Evolutionary conservation across 2,113 vertebrate genomes (phyloP).

Genomic region (Grus americana): DNA sequence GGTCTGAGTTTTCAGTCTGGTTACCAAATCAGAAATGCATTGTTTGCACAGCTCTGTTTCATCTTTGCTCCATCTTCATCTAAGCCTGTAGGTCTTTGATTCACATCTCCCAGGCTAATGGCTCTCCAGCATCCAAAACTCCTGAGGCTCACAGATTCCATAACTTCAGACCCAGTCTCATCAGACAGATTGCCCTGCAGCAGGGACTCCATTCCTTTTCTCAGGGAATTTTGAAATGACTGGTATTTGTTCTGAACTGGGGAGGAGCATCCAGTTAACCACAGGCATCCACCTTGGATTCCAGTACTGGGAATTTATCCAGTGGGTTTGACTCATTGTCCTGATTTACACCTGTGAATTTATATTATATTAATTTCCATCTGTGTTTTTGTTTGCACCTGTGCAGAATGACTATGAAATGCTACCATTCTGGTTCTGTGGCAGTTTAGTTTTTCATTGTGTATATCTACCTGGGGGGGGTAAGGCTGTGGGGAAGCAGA

Average conservation of each 20-base stretch:
- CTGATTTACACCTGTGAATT: slow-evolving; percentile 26
- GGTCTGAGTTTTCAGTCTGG: background rate
- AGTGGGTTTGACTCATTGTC: slow-evolving; percentile 3
- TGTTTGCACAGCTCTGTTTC: background rate
- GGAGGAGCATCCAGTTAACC: background rate
- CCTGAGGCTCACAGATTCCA: background rate
- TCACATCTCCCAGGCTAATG: background rate
- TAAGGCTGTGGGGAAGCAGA: background rate
- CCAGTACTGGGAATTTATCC: slow-evolving; percentile 7
- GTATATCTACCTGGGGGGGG: background rate
- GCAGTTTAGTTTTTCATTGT: background rate
- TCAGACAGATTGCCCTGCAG: background rate
- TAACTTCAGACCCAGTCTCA: background rate
- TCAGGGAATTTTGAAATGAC: slow-evolving; percentile 9
- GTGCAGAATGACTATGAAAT: slow-evolving; percentile 17
- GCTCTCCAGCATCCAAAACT: background rate
- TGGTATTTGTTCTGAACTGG: background rate
- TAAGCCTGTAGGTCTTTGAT: background rate
- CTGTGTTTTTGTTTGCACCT: slow-evolving; percentile 40
- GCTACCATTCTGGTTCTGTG: slow-evolving; percentile 43
- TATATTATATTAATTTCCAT: slow-evolving; percentile 34
- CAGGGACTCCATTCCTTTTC: background rate
- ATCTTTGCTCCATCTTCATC: background rate
- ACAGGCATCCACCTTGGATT: slow-evolving; percentile 40
- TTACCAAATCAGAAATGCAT: background rate